Conservation (phyloP, 2,113 vertebrate genomes). For the Cichladusa arquata region DNA sequence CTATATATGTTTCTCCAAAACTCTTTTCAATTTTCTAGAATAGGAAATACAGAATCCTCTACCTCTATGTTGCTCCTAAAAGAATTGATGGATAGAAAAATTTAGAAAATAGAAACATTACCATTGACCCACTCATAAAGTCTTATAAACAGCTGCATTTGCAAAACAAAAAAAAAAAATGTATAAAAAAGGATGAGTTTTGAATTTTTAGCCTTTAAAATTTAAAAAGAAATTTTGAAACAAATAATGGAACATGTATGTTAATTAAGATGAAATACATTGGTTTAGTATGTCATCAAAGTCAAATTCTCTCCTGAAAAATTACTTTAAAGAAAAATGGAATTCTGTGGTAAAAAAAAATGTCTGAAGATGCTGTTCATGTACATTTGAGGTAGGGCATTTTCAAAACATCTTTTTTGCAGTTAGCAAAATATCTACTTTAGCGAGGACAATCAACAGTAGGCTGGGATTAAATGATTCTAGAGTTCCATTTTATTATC, state of each 20-base stretch:
- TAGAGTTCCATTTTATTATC: not conserved
- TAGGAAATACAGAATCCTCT: not conserved
- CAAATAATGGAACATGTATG: not conserved
- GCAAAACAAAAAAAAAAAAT: not conserved
- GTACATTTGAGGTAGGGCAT: not conserved
- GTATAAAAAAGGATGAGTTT: not conserved
- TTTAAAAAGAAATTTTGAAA: not conserved
- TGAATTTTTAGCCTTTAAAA: not conserved
- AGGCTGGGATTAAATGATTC: not conserved
- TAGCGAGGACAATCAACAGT: not conserved
- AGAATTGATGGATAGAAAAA: not conserved
- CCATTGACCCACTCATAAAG: not conserved
- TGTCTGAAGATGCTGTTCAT: not conserved
- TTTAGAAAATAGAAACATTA: not conserved
- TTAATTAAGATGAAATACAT: not conserved
- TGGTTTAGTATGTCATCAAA: not conserved
- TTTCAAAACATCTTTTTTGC: not conserved
- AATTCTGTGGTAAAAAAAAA: not conserved
- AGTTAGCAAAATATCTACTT: not conserved
- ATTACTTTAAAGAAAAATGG: not conserved
- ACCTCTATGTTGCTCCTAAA: not conserved
- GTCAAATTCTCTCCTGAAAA: not conserved
- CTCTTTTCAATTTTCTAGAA: not conserved
- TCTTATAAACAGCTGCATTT: not conserved
- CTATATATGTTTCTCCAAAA: not conserved